Conservation (phyloP, 2,888 invertebrate genomes). For the Balanococcus diminutus region DNA sequence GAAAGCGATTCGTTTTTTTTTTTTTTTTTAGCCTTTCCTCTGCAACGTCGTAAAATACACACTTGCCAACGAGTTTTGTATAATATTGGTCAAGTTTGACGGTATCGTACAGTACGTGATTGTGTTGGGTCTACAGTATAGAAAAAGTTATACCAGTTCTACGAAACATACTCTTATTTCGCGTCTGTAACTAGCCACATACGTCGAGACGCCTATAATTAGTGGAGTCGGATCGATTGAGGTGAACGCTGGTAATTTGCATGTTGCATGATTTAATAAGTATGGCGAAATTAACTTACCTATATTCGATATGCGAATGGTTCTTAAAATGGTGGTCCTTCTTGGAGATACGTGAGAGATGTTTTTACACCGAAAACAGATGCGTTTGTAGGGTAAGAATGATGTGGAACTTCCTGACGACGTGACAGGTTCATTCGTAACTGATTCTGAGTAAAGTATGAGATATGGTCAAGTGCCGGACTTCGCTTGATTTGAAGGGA, state of each 20-base stretch:
- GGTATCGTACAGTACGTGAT: not conserved
- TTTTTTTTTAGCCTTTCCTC: not conserved
- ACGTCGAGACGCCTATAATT: slow-evolving; percentile 23
- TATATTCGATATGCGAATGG: not conserved
- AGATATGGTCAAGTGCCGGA: too few relatives aligned
- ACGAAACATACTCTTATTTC: not conserved
- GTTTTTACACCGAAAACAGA: not conserved
- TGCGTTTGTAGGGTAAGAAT: not conserved
- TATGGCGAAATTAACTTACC: not conserved
- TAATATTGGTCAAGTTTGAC: slow-evolving; percentile 18
- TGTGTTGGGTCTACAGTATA: not conserved
- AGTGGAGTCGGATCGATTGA: slow-evolving; percentile 4
- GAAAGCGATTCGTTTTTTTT: not conserved
- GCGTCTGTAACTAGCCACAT: not conserved
- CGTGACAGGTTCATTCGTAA: not conserved
- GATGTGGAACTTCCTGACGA: not conserved
- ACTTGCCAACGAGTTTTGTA: not conserved
- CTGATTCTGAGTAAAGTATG: not conserved
- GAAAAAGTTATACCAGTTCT: slow-evolving; percentile 8
- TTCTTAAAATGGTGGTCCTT: not conserved
- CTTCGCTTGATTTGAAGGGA: too few relatives aligned
- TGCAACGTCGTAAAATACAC: not conserved
- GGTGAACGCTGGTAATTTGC: not conserved
- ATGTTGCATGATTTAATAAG: not conserved
- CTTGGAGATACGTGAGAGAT: not conserved